Percentiles rank a stretch among this genome's conserved stretches.
Conservation (phyloP, 2,113 vertebrate species). For the Nymphicus hollandicus region DNA sequence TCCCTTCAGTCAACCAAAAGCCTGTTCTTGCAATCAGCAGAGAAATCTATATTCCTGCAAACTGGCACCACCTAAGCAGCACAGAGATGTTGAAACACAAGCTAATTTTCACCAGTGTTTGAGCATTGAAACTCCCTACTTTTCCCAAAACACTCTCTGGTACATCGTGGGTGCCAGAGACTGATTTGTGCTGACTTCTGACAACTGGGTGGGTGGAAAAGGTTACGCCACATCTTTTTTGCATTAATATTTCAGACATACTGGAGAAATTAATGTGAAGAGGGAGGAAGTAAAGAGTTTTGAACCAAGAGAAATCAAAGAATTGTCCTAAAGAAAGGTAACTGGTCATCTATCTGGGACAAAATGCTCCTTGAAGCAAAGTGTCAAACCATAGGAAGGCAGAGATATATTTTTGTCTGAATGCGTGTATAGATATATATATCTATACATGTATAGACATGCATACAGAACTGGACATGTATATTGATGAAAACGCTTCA, state of each 20-base stretch:
- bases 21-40: slow-evolving; percentile 23
- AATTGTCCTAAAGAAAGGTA: neutral
- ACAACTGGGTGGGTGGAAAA: neutral
- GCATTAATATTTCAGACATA: neutral
- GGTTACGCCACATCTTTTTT: neutral
- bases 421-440: neutral
- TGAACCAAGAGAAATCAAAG: neutral
- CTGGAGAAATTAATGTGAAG: neutral
- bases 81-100: neutral
- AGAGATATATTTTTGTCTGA: neutral
- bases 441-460: neutral
- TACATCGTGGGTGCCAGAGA: neutral
- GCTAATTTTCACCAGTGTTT: neutral
- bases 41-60: slow-evolving; percentile 11
- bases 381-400: neutral
- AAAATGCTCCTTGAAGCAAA: neutral
- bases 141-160: neutral
- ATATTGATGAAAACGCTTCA: neutral
- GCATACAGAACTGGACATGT: neutral
- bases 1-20: neutral
- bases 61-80: neutral
- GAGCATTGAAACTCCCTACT: neutral
- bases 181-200: neutral
- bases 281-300: neutral
- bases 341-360: neutral